Conservation (phyloP, 2,797 vertebrate genomes). For the Eidolon dupreanum region DNA sequence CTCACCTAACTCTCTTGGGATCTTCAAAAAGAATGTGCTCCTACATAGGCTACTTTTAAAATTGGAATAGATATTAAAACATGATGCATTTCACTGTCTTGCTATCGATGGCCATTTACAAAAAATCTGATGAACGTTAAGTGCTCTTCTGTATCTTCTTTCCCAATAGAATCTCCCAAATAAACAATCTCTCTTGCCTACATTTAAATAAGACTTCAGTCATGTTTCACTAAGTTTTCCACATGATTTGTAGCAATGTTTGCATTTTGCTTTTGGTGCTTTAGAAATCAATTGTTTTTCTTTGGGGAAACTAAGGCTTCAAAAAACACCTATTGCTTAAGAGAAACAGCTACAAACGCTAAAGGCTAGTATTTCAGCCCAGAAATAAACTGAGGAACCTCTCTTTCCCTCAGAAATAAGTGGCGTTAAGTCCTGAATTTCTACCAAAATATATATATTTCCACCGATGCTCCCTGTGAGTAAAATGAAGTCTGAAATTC, state of each 20-base stretch:
- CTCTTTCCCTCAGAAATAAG: constrained; percentile 33
- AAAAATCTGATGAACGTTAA: neutral
- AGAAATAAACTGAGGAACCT: constrained; percentile 22
- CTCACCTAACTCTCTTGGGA: neutral
- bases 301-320: neutral
- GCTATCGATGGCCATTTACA: neutral
- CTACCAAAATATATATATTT: neutral
- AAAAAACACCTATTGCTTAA: neutral
- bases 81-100: constrained; percentile 8
- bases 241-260: neutral
- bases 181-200: constrained; percentile 17
- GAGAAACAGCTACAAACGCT: neutral
- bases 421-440: neutral
- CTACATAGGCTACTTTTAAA: neutral
- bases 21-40: constrained; percentile 43
- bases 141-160: neutral
- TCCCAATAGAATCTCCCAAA: constrained; percentile 3
- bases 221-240: neutral
- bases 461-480: neutral
- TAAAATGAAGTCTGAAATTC: constrained; percentile 4
- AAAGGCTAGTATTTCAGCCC: neutral
- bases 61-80: neutral
- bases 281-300: neutral
- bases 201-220: constrained; percentile 3
- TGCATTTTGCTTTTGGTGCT: constrained; percentile 33